These are phyloP conservation scores for Eidolon helvum DNA, from an alignment of 2,113 vertebrate species.

Conservation along the genomic window DNA sequence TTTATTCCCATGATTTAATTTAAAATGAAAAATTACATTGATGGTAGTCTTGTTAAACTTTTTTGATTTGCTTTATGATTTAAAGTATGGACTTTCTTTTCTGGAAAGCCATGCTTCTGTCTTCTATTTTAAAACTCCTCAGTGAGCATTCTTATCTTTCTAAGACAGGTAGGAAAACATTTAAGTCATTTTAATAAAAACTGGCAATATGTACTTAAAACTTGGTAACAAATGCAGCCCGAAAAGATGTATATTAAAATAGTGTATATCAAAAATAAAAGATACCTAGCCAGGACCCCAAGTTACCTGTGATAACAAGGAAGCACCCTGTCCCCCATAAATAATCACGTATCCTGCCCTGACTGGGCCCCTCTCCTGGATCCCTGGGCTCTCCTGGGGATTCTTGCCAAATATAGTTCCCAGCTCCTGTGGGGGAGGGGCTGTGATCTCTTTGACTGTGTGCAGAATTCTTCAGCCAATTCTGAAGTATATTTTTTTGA, in stretches of 20 bases:
- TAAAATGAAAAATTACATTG: slow-evolving; percentile 67
- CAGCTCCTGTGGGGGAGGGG: background rate
- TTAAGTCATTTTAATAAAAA: background rate
- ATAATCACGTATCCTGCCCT: fast-evolving
- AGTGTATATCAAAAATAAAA: background rate
- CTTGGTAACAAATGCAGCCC: background rate
- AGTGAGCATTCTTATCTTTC: background rate
- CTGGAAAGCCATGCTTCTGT: background rate
- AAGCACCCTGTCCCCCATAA: background rate
- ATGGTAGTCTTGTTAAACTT: slow-evolving; percentile 61
- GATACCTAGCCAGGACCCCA: background rate
- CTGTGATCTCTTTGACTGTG: fast-evolving
- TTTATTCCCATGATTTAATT: slow-evolving; percentile 78
- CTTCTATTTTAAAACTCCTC: slow-evolving; percentile 40
- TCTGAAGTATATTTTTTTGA: background rate
- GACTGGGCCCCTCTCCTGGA: background rate
- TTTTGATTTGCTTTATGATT: slow-evolving; percentile 56
- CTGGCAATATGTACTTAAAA: background rate
- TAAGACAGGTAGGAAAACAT: background rate
- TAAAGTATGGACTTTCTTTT: slow-evolving; percentile 54
- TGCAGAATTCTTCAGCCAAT: background rate
- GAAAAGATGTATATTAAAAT: background rate
- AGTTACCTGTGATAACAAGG: background rate
- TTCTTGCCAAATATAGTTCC: background rate
- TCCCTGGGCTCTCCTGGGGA: background rate